Evolutionary conservation across 2,113 vertebrate genomes (phyloP).

Genomic region (Chionomys nivalis): DNA sequence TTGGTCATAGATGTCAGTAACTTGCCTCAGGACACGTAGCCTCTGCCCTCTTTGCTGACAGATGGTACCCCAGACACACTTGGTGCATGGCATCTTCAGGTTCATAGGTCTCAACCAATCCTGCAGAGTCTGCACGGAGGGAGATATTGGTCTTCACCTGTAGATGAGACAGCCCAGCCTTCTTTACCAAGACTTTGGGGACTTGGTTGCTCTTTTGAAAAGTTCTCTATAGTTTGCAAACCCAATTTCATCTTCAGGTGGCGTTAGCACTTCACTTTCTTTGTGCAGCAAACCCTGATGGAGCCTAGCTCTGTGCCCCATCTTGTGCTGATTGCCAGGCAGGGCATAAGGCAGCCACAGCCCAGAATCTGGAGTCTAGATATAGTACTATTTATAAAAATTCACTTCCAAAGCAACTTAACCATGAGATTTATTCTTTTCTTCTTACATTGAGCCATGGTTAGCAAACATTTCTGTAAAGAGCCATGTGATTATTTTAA

Average conservation of each 20-base stretch:
- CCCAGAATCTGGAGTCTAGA: not conserved
- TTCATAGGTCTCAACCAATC: not conserved
- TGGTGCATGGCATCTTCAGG: not conserved
- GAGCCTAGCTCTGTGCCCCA: not conserved
- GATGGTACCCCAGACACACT: not conserved
- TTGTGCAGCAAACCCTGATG: not conserved
- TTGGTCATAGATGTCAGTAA: not conserved
- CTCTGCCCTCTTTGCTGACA: not conserved
- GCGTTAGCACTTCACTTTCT: not conserved
- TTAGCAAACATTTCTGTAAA: not conserved
- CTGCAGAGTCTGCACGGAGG: not conserved
- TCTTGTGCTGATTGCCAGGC: not conserved
- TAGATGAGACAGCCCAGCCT: not conserved
- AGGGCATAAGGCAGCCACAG: not conserved
- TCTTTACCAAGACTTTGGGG: not conserved
- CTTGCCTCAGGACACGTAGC: not conserved
- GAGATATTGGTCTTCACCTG: not conserved
- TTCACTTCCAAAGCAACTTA: not conserved
- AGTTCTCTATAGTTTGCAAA: not conserved
- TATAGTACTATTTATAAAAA: not conserved
- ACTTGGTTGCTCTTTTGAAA: not conserved
- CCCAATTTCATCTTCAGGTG: not conserved
- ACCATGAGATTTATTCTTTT: not conserved
- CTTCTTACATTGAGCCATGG: not conserved
- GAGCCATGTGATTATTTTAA: conserved; percentile 9